Evolutionary conservation across 2,113 vertebrate genomes (phyloP), one percentile per base, ranked within the genome.

Genomic region (Dissostichus mawsoni): DNA sequence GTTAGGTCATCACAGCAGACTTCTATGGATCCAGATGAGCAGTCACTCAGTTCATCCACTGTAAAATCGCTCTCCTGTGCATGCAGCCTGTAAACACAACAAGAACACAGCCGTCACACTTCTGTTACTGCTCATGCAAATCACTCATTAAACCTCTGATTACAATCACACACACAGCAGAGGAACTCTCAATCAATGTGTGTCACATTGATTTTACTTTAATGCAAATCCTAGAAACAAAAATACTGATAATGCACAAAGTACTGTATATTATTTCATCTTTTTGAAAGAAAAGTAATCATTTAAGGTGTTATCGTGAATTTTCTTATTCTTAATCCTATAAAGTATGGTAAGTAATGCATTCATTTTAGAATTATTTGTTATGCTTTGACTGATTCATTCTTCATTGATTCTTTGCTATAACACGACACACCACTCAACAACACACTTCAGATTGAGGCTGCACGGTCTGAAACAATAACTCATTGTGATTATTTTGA

Each of bases 21-120:
- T 74, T 95, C 94, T 59, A 95, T 95, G 59, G 94, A 95, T 84
- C 93, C 94, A 55, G 94, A 95, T 3, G 94, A 95, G 79, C 94
- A 95, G 92, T 95, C 94, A 57, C 94, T 95, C 58, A 94, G 87
- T 48, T 94, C 93, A 17, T 95, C 94, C 57, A 94, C 16, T 3
- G 90, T 91, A 8, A 92, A 83, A 44, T 89, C 82, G 0, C 85
- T 83, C 10, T 91, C 88, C 50, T 93, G 88, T 13, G 78, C 74
- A 68, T 88, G 92, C 25, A 92, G 56, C 76, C 94, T 95, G 87
- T 59, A 9, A 77, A 84, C 59, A 63, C 66, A 86, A 36, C 2
- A 70, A 6, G 25, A 62, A 66, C 48, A 78, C 20, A 69, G 4
- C n/a, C 20, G 47, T 74, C 11, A n/a, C n/a, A 64, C 4, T 20